Base-by-base conservation (phyloP, 2,113 vertebrate genomes). In the Podiceps cristatus region DNA sequence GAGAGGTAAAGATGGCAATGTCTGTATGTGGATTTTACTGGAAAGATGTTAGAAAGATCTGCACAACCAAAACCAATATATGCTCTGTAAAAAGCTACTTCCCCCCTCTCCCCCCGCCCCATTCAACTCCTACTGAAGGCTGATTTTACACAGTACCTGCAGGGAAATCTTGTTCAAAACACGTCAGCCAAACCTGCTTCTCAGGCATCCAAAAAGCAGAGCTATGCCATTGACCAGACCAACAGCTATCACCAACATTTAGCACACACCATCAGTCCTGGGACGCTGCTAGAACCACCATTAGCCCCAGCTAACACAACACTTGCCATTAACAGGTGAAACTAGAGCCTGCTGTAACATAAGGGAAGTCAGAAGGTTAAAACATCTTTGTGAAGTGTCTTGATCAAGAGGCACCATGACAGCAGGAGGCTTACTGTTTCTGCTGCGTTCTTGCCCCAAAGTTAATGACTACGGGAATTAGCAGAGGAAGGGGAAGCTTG, bases 91-190 rank as follows among this genome's bases (percentile, higher is more conserved):
- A 66, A 88, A 55, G 19, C 14, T 63, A 52, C 10, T 8, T 55
- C 78, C 23, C 8, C 5, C 0, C 5, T 37, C 37, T 37, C 3
- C 10, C 0, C 5, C 13, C 42, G 42, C 3, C 11, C 10, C 9
- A 27, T 52, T 52, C 27, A 47, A 3, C 9, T 52, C 16, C 22
- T 64, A n/a, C 62, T 11, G 15, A 88, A 53, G n/a, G 58, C 8
- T 56, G 31, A 68, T 25, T 72, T 85, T 60, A 44, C 40, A 52
- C 3, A 88, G 35, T 6, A 73, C 17, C 18, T 79, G 25, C 47
- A 82, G 28, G 86, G 18, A 37, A 85, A 78, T 50, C 60, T 31
- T 86, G 14, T 52, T 83, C 35, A 68, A 77, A 89, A 55, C 18
- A 35, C 3, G 5, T 3, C 52, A 67, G 37, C 12, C n/a, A 88